A percentile compares a stretch with the other conserved stretches of the same genome.
Evolutionary conservation across 2,888 invertebrate species (phyloP).

Genomic region (Temnothorax ravouxi): DNA sequence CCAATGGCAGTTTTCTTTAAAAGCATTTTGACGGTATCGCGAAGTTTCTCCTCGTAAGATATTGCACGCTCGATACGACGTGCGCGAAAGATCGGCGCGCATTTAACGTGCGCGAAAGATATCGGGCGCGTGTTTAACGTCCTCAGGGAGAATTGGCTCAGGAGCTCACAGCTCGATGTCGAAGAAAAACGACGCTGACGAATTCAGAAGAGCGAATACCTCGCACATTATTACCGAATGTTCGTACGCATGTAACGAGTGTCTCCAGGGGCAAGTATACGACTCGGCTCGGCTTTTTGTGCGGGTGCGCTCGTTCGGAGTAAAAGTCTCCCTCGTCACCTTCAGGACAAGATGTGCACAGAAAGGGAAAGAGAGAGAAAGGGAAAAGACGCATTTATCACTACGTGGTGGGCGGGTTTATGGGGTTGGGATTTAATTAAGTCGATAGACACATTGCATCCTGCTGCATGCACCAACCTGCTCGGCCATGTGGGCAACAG

Average conservation of each 20-base stretch:
- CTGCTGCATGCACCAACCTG: not conserved
- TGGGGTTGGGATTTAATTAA: constrained; percentile 43
- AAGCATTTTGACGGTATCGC: constrained; percentile 10
- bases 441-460: constrained; percentile 23
- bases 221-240: constrained; percentile 60
- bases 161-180: constrained; percentile 12
- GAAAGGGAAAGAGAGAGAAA: constrained; percentile 1
- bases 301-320: constrained; percentile 41
- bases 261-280: constrained; percentile 63
- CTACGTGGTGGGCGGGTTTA: not conserved
- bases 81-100: constrained; percentile 54
- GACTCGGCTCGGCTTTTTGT: constrained; percentile 56
- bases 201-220: constrained; percentile 61
- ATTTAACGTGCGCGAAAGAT: constrained; percentile 54
- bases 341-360: constrained; percentile 4
- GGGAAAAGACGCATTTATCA: constrained; percentile 43
- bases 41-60: constrained; percentile 37
- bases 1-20: constrained; percentile 44
- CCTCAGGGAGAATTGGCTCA: not conserved
- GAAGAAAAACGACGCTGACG: constrained; percentile 52
- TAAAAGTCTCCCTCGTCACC: constrained; percentile 67
- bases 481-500: not conserved
- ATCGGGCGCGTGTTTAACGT: constrained; percentile 59
- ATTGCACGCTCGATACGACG: constrained; percentile 19
- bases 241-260: constrained; percentile 63